Base-by-base conservation (phyloP, 2,797 vertebrate species). In the Sarcophilus harrisii region DNA sequence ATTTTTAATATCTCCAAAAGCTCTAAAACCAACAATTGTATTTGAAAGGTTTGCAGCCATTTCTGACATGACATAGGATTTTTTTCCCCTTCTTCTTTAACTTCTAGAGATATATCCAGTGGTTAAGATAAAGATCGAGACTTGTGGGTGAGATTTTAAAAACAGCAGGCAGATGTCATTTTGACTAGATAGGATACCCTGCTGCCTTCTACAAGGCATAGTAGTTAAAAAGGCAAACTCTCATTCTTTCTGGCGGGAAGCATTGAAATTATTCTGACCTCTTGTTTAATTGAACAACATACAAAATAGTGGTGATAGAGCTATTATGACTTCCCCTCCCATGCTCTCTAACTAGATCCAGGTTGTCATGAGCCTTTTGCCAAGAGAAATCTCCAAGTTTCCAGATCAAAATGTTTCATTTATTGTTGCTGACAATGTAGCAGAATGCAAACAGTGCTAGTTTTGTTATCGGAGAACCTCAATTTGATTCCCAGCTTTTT, bases 241-340 rank as follows among this genome's bases (percentile, higher is more conserved):
- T 45, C 92, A 92, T 49, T 92, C 59, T 57, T 58, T 27, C 92
- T 58, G 30, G 57, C 29, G 0, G 0, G 59, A 96, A 94, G 28
- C 58, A 3, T 58, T 90, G 52, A 97, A 95, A 95, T 91, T 5
- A 96, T 96, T 95, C 59, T 95, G 94, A 97, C 32, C 55, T 57
- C 55, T 96, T 49, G 45, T 93, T 81, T 95, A 92, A 93, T 54
- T 90, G 45, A 59, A 96, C 58, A 59, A 93, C 90, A 91, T 91
- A 87, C 57, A 91, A 96, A 96, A 94, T 95, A 92, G 94, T 92
- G 58, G 81, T 91, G 92, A 59, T 29, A 62, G 95, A 93, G 52
- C 4, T 28, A 94, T 96, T 90, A 62, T 66, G 52, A 45, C 45
- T 92, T 62, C 90, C 87, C 73, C 93, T 91, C 92, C 66, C n/a